Base-by-base conservation (phyloP, 53 echinoderm and acorn worm species). In the Luidia sarsii region DNA sequence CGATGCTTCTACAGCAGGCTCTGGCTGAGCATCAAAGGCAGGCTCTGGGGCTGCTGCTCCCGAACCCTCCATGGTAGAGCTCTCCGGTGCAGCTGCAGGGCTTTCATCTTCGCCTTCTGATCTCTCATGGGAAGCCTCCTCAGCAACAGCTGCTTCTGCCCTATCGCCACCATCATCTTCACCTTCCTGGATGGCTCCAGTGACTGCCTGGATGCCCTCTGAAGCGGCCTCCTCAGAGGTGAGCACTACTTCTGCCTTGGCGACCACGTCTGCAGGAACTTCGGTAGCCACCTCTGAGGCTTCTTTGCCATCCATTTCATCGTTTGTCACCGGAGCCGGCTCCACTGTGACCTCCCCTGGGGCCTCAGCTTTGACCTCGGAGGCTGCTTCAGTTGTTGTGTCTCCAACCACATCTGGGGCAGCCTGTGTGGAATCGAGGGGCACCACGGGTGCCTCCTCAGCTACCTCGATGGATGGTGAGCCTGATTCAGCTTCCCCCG, bases 251-350 rank as follows among this genome's bases (percentile, higher is more conserved):
- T 14, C 10, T 36, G 65, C 65, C 65, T 65, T 38, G 5, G 33
- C 65, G 10, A 65, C 33, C 15, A 38, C 22, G 6, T 65, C 65
- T 2, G 65, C 39, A 36, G 65, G 65, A 65, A 65, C 65, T 65
- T 65, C 65, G 11, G 41, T 11, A 41, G 41, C 41, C 11, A 41
- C 41, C 41, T 41, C 41, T 11, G 11, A 6, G 6, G 64, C 64
- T 14, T 4, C 64, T 32, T 64, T 35, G 1, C n/a, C 6, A 33
- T 11, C 33, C 15, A 2, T 64, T 33, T 64, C 64, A 64, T 63
- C 63, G 11, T 14, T 9, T 33, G 63, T 35, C 10, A 32, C 36
- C 33, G 35, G 64, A 33, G 10, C 8, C 33, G 33, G 33, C 15
- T 61, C 33, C 38, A 33, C 22, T n/a, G 39, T 24, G 27, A 21